phyloP scores from a whole-genome alignment of 2,113 vertebrate genomes.

The Poeciliopsis occidentalis region DNA sequence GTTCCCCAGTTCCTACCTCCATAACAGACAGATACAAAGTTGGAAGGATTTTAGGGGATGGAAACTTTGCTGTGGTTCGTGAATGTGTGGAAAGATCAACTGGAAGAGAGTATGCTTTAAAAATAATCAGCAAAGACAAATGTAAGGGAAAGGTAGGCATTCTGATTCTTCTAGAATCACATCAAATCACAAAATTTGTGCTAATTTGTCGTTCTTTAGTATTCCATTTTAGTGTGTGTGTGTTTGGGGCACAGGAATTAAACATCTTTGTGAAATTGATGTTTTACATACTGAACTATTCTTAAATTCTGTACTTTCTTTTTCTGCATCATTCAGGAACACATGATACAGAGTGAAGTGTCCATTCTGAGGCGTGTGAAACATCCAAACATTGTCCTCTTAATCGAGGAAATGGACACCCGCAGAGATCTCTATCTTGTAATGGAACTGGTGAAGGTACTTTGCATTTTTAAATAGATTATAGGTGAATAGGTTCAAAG shows the following conservation, averaged over 20 bases:
- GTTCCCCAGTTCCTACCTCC: slow-evolving; percentile 87
- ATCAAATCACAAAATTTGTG: neutral
- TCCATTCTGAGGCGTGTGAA: slow-evolving; percentile 95
- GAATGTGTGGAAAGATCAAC: slow-evolving; percentile 98
- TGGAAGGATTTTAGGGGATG: slow-evolving; percentile 93
- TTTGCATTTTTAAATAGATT: neutral
- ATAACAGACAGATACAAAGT: slow-evolving; percentile 97
- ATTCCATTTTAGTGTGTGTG: neutral
- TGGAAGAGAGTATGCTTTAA: slow-evolving; percentile 94
- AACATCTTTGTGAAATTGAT: neutral
- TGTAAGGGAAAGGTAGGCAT: slow-evolving; percentile 94
- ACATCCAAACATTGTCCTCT: slow-evolving; percentile 96
- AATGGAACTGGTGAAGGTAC: slow-evolving; percentile 98
- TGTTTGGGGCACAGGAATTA: neutral
- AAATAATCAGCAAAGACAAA: slow-evolving; percentile 98
- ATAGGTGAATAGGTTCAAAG: neutral
- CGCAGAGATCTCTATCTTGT: slow-evolving; percentile 92
- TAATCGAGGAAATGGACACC: slow-evolving; percentile 98
- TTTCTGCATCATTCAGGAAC: slow-evolving; percentile 82
- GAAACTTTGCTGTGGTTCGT: slow-evolving; percentile 96
- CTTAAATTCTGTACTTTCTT: neutral
- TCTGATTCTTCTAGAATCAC: neutral
- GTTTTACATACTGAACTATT: neutral
- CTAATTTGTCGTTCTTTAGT: neutral
- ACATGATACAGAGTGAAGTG: slow-evolving; percentile 98